phyloP scores from a whole-genome alignment of 2,113 vertebrate genomes.

The Sapajus apella region DNA sequence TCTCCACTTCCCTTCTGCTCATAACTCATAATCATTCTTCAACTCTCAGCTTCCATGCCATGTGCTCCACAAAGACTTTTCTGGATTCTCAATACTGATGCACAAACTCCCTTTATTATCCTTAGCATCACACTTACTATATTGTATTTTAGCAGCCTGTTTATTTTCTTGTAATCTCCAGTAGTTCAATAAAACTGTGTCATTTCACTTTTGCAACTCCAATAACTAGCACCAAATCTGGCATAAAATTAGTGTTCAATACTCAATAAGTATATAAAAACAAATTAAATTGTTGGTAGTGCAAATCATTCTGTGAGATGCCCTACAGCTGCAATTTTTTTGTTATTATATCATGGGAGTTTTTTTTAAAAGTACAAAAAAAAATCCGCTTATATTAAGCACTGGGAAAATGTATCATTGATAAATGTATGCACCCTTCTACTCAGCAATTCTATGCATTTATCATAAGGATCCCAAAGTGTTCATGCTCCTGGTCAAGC shows the following conservation, averaged over 20 bases:
- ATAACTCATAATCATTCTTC: not conserved
- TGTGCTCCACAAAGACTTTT: slow-evolving; percentile 14
- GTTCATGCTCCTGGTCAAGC: not conserved
- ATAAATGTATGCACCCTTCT: not conserved
- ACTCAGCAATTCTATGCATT: slow-evolving; percentile 10
- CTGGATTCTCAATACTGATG: not conserved
- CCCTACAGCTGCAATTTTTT: not conserved
- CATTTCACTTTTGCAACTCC: not conserved
- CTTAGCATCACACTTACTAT: not conserved
- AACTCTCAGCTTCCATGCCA: not conserved
- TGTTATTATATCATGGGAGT: not conserved
- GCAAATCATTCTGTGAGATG: not conserved
- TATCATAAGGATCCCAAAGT: slow-evolving; percentile 7
- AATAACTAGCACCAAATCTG: not conserved
- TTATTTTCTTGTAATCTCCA: slow-evolving; percentile 17
- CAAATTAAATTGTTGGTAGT: not conserved
- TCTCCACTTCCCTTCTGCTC: not conserved
- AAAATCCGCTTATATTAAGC: slow-evolving; percentile 18
- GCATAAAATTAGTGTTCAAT: not conserved
- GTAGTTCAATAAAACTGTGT: slow-evolving; percentile 25
- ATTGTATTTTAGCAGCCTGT: not conserved
- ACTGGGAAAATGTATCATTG: not conserved
- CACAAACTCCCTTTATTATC: not conserved
- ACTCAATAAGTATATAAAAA: not conserved
- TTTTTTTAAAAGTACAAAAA: slow-evolving; percentile 19